Conservation (phyloP, 2,113 vertebrate genomes). For the Crypturellus undulatus region DNA sequence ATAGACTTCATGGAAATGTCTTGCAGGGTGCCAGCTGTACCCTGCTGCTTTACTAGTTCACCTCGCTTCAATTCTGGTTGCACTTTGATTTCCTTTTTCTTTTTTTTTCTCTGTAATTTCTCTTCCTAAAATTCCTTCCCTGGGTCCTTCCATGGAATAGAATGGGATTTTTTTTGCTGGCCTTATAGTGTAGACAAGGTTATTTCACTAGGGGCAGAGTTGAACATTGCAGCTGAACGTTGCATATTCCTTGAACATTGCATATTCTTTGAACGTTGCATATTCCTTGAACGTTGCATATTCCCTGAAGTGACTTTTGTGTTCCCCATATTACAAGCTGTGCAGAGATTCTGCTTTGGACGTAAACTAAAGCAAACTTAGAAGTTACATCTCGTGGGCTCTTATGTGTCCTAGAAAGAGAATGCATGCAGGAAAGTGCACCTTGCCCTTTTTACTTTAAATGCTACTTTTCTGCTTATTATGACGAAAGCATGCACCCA, state of each 20-base stretch:
- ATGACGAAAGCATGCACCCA: not conserved
- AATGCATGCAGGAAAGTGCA: fast-evolving
- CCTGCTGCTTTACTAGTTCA: conserved; percentile 9
- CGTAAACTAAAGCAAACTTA: not conserved
- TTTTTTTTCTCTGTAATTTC: conserved; percentile 4
- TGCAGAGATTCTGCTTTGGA: not conserved
- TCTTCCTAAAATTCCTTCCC: not conserved
- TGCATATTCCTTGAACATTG: not conserved
- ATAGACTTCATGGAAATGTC: not conserved
- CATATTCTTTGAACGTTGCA: not conserved
- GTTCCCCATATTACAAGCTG: not conserved
- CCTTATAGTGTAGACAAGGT: not conserved
- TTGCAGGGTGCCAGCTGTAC: not conserved
- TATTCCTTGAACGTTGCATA: not conserved
- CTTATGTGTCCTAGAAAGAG: not conserved
- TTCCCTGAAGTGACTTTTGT: not conserved
- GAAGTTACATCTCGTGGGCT: not conserved
- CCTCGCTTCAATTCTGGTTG: conserved; percentile 18
- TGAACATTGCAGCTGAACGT: not conserved
- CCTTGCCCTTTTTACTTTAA: not conserved
- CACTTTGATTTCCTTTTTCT: not conserved
- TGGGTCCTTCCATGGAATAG: not conserved
- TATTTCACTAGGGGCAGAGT: not conserved
- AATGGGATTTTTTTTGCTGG: not conserved
- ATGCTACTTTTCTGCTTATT: not conserved